Conservation (phyloP, 2,113 vertebrate genomes). For the Anoura caudifer region DNA sequence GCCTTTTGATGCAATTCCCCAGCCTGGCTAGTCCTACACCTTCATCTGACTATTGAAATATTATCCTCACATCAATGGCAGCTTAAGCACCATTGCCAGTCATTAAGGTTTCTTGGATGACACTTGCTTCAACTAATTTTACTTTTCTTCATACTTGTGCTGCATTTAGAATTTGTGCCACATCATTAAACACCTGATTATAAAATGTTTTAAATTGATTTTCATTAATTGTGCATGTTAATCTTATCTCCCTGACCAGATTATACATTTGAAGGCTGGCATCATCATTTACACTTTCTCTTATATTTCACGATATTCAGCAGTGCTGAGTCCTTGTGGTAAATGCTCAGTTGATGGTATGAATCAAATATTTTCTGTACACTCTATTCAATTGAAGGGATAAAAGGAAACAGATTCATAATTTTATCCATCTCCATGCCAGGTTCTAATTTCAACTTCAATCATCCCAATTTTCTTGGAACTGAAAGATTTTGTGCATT, state of each 20-base stretch:
- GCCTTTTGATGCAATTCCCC: background rate
- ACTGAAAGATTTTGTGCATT: background rate
- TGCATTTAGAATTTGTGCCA: conserved; percentile 39
- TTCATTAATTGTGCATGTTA: conserved; percentile 49
- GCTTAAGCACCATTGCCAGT: background rate
- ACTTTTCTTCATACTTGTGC: background rate
- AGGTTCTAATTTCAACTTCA: background rate
- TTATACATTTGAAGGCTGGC: conserved; percentile 4
- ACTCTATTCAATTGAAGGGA: background rate
- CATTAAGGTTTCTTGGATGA: background rate
- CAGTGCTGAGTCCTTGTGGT: background rate
- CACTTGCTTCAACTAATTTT: background rate
- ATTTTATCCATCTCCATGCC: background rate
- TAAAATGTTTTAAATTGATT: conserved; percentile 51
- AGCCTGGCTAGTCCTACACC: background rate
- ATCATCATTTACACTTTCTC: background rate
- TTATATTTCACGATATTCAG: background rate
- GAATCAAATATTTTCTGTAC: background rate
- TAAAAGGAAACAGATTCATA: background rate
- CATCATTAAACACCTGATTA: conserved; percentile 48
- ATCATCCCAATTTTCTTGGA: background rate
- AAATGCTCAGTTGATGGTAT: background rate
- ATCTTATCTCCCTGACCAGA: conserved; percentile 4
- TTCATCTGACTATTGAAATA: background rate
- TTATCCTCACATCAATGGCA: background rate